Conservation (phyloP, 2,888 invertebrate genomes). For the Phalera bucephala region DNA sequence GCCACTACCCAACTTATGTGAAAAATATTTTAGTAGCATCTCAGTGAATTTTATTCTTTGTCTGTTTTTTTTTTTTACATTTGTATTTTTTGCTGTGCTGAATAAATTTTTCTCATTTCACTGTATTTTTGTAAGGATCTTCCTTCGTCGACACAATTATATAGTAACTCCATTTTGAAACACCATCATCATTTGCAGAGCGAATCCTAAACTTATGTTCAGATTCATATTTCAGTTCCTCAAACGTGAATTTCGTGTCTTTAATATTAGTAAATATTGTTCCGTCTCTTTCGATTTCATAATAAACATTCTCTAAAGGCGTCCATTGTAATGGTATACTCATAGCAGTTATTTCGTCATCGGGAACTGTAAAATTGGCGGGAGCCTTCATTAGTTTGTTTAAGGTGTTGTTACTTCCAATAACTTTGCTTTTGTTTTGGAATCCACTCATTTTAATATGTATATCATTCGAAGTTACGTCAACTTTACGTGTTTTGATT, state of each 20-base stretch:
- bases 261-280: constrained; percentile 54
- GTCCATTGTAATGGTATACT: constrained; percentile 55
- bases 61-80: too few species aligned
- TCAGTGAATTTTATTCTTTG: too few species aligned
- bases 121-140: constrained; percentile 43
- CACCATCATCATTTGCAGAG: constrained; percentile 41
- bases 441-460: constrained; percentile 58
- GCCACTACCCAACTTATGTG: too few species aligned
- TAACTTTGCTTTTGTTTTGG: constrained; percentile 38
- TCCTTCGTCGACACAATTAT: constrained; percentile 44
- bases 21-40: too few species aligned
- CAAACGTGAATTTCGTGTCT: constrained; percentile 44
- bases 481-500: constrained; percentile 55
- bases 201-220: constrained; percentile 59
- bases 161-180: constrained; percentile 65
- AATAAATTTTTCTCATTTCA: too few species aligned
- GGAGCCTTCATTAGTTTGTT: constrained; percentile 39
- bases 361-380: constrained; percentile 31
- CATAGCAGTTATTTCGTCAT: constrained; percentile 41
- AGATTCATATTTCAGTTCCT: constrained; percentile 43
- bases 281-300: constrained; percentile 67
- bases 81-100: too few species aligned
- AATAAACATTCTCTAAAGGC: constrained; percentile 37
- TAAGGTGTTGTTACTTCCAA: constrained; percentile 36
- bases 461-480: constrained; percentile 53